Percentiles rank a stretch among this genome's conserved stretches.
phyloP scores from a whole-genome alignment of 64 coral and sea anemone genomes.

The Hydrozoanthus tunicans region DNA sequence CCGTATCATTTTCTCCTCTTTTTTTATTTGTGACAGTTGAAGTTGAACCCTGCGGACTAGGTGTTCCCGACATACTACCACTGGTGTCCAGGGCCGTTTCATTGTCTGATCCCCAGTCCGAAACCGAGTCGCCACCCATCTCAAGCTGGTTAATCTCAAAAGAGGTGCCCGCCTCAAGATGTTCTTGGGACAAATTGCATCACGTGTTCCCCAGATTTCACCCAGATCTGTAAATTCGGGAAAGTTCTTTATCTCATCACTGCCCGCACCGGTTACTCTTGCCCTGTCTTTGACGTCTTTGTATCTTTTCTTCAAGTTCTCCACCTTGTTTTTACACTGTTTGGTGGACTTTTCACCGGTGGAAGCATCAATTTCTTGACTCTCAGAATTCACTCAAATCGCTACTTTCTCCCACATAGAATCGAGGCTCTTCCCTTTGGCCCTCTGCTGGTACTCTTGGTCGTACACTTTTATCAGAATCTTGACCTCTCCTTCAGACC shows the following conservation, averaged over 20 bases:
- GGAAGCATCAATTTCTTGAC: constrained; percentile 9
- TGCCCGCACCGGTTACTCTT: constrained; percentile 41
- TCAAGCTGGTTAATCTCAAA: constrained; percentile 8
- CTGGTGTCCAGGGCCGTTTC: constrained; percentile 2
- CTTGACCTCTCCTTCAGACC: constrained; percentile 47
- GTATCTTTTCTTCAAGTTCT: constrained; percentile 47
- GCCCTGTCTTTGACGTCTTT: constrained; percentile 45
- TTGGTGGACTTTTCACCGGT: constrained; percentile 25
- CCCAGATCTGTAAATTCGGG: constrained; percentile 13
- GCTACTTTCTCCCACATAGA: constrained; percentile 52
- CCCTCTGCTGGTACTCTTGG: constrained; percentile 24
- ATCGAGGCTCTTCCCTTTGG: constrained; percentile 38
- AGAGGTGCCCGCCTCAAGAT: constrained; percentile 30
- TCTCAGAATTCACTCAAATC: background rate
- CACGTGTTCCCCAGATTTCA: constrained; percentile 57
- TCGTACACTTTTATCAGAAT: constrained; percentile 24
- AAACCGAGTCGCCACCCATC: constrained; percentile 21
- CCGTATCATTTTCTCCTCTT: background rate
- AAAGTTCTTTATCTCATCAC: constrained; percentile 36
- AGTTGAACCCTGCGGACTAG: background rate
- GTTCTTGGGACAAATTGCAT: constrained; percentile 47
- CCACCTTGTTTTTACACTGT: constrained; percentile 31
- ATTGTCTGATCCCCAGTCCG: background rate
- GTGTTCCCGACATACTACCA: constrained; percentile 18
- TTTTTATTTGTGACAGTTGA: background rate